Base-by-base conservation (phyloP, 2,113 vertebrate genomes). In the Trichomycterus rosablanca region DNA sequence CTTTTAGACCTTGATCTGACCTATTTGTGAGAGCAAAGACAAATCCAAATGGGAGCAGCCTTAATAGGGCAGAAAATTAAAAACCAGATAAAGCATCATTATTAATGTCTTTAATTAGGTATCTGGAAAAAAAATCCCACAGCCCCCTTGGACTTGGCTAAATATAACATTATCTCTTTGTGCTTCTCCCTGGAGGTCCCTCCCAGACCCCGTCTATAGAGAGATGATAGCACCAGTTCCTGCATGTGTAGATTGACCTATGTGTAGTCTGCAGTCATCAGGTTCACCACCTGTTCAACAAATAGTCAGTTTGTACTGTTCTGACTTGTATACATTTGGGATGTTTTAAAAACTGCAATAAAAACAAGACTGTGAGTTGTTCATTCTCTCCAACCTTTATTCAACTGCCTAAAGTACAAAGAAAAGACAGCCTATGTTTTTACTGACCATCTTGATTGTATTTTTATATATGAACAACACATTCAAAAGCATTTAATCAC, bases 91-190 rank as follows among this genome's bases (percentile, higher is more conserved):
- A 84, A 83, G 84, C 78, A 78, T 74, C 74, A 75, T 86, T 76
- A 87, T 87, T 86, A 85, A 78, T 77, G 67, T 70, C 80, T 83
- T 86, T 89, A 89, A 89, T 89, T 86, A 79, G 86, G 73, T 76
- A 81, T 78, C 68, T 73, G 73, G 42, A 62, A 74, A 78, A 75
- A 78, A 75, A 78, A 30, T 63, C 28, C 0, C 8, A 59, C 44
- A 42, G 73, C 78, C 87, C 78, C 83, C 1, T 63, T 6, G 76
- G 84, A 78, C 59, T 51, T 18, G 39, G 69, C 59, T 78, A 68
- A 28, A 49, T 81, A 67, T 83, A 84, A 77, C 80, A 74, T 58
- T 66, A 30, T 59, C 65, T 59, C 66, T 74, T 78, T 78, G 74
- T 76, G 16, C 12, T 15, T 64, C 49, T 64, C 70, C 5, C 56